phyloP scores from a whole-genome alignment of 2,888 invertebrate genomes.

The Diplolepis rosae region DNA sequence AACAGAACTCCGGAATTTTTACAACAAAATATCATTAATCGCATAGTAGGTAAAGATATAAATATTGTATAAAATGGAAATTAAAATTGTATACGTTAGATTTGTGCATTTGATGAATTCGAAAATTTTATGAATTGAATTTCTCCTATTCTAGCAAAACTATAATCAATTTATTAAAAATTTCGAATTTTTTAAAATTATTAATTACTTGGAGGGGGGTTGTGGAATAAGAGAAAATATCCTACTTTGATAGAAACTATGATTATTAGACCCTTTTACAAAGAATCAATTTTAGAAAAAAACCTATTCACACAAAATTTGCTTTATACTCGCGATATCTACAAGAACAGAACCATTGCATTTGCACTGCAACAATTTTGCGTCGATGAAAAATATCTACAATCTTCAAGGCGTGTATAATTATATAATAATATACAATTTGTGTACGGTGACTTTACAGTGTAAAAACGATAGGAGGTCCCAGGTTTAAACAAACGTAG shows the following conservation, averaged over 20 bases:
- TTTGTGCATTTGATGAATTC: background rate
- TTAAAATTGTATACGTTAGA: background rate
- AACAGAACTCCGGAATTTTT: conserved; percentile 9
- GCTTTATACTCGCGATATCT: conserved; percentile 71
- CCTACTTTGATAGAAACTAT: conserved; percentile 73
- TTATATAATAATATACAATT: conserved; percentile 61
- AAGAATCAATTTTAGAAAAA: conserved; percentile 74
- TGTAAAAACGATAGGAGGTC: conserved; percentile 54
- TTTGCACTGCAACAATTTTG: conserved; percentile 66
- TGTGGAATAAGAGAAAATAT: conserved; percentile 38
- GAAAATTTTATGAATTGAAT: too few relatives aligned
- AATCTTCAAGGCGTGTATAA: conserved; percentile 56
- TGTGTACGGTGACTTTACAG: conserved; percentile 64
- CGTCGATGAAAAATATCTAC: conserved; percentile 69
- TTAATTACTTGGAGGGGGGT: background rate
- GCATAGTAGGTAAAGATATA: background rate
- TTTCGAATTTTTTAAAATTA: background rate
- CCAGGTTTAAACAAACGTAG: conserved; percentile 37
- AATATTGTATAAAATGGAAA: conserved; percentile 16
- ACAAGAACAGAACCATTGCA: conserved; percentile 73
- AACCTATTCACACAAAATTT: conserved; percentile 74
- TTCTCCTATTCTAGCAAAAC: too few relatives aligned
- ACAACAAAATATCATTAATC: background rate
- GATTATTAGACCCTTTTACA: conserved; percentile 75
- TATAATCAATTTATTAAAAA: background rate